phyloP scores from a whole-genome alignment of 1,140 invertebrate species.

The Dendrolimus punctatus region DNA sequence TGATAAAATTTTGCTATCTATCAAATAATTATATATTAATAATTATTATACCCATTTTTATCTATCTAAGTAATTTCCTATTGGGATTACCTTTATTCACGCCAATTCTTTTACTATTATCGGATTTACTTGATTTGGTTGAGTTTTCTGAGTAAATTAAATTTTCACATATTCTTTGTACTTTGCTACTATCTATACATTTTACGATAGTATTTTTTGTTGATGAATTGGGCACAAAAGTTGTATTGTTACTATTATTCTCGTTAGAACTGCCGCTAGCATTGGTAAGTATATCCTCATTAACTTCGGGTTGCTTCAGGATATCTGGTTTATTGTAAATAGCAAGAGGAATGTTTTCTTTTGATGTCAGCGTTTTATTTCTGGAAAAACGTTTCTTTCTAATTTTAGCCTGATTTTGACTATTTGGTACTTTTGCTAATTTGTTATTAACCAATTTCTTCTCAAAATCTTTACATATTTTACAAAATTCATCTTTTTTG shows the following conservation, averaged over 20 bases:
- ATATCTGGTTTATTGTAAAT: background rate
- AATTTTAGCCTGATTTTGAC: conserved; percentile 5
- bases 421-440: conserved; percentile 5
- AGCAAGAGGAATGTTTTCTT: background rate
- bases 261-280: no score
- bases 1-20: no score
- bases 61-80: conserved; percentile 2
- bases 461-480: conserved; percentile 19
- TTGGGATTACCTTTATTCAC: background rate
- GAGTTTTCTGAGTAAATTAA: conserved; percentile 9
- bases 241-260: no score
- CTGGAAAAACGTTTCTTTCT: conserved; percentile 4
- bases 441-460: conserved; percentile 8
- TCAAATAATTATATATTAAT: no score
- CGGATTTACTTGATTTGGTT: conserved; percentile 11
- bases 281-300: no score
- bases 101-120: conserved; percentile 1
- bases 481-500: conserved; percentile 30
- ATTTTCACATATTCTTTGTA: background rate
- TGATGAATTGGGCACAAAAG: no score
- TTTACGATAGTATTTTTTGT: no score
- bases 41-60: no score
- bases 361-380: conserved; percentile 1
- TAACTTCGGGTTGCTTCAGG: no score
- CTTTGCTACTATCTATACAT: no score